Evolutionary conservation across 2,888 invertebrate genomes (phyloP), one percentile per base, ranked within the genome.

Genomic region (Pterobdella sp.): DNA sequence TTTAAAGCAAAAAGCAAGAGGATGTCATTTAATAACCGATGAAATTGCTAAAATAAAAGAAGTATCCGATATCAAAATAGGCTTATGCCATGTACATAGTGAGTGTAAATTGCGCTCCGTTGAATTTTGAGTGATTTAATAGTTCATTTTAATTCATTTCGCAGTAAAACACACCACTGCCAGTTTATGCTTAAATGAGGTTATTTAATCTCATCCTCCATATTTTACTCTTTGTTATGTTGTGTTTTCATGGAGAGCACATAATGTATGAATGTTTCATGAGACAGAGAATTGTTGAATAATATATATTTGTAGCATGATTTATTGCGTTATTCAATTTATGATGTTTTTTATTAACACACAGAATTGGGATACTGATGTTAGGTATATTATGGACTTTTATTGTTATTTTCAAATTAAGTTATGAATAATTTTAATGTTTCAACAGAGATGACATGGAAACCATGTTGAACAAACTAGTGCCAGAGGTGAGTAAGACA

Each of bases 401-500:
- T 72, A 7, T 31, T 10, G 42, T 18, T 18, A 26, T 31, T 3
- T 42, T 37, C 35, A 22, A 63, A 32, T 18, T 32, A 31, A 72
- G 1, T 37, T 49, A 68, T 34, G 36, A 31, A 34, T 26, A 67
- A 32, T 73, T 56, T 60, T 52, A 18, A 56, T 34, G 4, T 70
- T n/a, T 72, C 10, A 31, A 64, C 79, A 89, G 94, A 86, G 93
- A 93, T 84, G 96, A 96, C 85, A 95, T 95, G 93, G 95, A 96
- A 87, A 95, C 94, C 93, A 94, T 96, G 93, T 88, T 96, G 85
- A 95, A 95, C 87, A 94, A 93, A 89, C 92, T 96, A 86, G 93
- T 96, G 86, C 95, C 95, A 84, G 95, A 96, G 85, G 87, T 87
- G 81, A 79, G 81, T 72, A 3, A 22, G 10, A 26, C 10, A 10